Conservation (phyloP, 2,888 invertebrate genomes). For the Platypus cylindrus region DNA sequence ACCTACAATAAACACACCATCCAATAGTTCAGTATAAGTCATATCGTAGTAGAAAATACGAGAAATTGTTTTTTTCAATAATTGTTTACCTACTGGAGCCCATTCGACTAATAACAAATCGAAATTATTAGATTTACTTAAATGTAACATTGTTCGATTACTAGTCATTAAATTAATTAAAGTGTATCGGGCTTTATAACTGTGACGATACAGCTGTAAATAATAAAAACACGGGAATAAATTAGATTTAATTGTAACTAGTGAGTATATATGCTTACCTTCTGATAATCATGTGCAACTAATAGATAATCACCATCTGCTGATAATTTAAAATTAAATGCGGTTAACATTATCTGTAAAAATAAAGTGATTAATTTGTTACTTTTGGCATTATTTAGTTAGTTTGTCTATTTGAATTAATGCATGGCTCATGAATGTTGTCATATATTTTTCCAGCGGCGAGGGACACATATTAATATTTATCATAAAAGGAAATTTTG, state of each 20-base stretch:
- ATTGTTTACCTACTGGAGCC: constrained; percentile 49
- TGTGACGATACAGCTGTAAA: constrained; percentile 63
- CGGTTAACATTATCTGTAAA: constrained; percentile 30
- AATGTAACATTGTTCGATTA: constrained; percentile 30
- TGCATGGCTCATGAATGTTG: too few relatives aligned
- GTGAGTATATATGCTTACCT: constrained; percentile 36
- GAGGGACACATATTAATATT: too few relatives aligned
- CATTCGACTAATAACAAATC: constrained; percentile 60
- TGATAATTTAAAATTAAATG: constrained; percentile 47
- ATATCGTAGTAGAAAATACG: too few relatives aligned
- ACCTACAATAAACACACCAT: too few relatives aligned
- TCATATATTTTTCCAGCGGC: too few relatives aligned
- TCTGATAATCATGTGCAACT: constrained; percentile 48
- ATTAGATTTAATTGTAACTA: constrained; percentile 1
- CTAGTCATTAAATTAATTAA: constrained; percentile 50
- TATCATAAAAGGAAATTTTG: too few relatives aligned
- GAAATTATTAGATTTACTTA: constrained; percentile 19
- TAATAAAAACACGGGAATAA: constrained; percentile 1
- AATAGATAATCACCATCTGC: constrained; percentile 52
- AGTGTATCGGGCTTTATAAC: constrained; percentile 62
- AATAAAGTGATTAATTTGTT: constrained; percentile 8
- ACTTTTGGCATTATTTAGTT: too few relatives aligned
- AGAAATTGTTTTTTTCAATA: too few relatives aligned
- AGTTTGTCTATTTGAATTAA: too few relatives aligned
- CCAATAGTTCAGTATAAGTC: too few relatives aligned